These are phyloP conservation scores for Sebastes kiyomatsui DNA, from an alignment of 2,797 vertebrate species.

Conservation along the genomic window DNA sequence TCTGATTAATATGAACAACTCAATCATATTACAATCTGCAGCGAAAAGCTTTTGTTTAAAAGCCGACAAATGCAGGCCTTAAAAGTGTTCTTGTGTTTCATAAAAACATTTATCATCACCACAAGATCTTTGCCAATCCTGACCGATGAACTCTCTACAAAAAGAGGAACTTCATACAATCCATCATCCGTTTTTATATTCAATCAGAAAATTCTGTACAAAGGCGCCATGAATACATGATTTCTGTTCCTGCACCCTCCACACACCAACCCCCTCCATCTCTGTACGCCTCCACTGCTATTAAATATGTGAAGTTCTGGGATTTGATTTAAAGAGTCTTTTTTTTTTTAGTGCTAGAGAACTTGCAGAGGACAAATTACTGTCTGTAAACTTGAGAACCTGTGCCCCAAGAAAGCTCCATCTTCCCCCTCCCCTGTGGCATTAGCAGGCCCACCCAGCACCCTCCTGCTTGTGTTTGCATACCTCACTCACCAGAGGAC, in stretches of 20 bases:
- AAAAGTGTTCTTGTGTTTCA: constrained; percentile 58
- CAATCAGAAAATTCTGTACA: constrained; percentile 73
- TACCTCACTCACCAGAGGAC: constrained; percentile 35
- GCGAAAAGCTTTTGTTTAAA: constrained; percentile 65
- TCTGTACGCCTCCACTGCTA: constrained; percentile 14
- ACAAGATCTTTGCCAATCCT: constrained; percentile 43
- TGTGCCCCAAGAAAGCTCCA: constrained; percentile 11
- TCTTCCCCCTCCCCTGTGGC: neutral
- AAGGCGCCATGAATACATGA: constrained; percentile 67
- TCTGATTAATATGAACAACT: constrained; percentile 62
- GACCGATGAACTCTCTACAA: constrained; percentile 35
- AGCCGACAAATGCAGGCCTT: constrained; percentile 48
- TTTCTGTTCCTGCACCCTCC: constrained; percentile 14
- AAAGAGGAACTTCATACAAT: constrained; percentile 61
- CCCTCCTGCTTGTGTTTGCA: constrained; percentile 16
- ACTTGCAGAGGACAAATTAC: constrained; percentile 17
- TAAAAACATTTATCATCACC: constrained; percentile 50
- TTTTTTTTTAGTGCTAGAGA: constrained; percentile 24
- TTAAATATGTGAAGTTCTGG: constrained; percentile 8
- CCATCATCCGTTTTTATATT: constrained; percentile 54
- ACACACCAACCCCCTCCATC: neutral
- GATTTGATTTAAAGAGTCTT: constrained; percentile 26
- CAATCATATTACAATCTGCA: constrained; percentile 58
- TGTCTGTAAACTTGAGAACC: constrained; percentile 47
- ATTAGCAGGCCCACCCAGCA: neutral